phyloP scores from a whole-genome alignment of 2,113 vertebrate genomes.

The Mobula birostris region DNA sequence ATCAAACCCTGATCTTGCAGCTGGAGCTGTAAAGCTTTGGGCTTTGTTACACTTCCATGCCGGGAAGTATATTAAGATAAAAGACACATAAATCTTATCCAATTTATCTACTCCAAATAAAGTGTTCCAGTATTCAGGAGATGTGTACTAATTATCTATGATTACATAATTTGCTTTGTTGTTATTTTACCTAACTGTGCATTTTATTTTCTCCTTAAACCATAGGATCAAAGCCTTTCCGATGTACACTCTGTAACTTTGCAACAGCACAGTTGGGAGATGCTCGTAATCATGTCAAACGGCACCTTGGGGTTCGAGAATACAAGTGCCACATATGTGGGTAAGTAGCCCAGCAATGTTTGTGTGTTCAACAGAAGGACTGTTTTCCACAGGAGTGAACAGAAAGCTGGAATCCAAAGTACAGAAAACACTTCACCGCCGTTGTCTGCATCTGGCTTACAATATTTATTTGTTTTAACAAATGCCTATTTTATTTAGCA shows the following conservation, averaged over 20 bases:
- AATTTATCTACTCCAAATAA: neutral
- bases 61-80: neutral
- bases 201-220: constrained; percentile 46
- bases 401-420: neutral
- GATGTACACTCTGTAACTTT: constrained; percentile 98
- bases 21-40: too few relatives aligned
- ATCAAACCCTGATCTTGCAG: too few relatives aligned
- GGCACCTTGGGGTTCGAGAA: constrained; percentile 97
- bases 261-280: constrained; percentile 96
- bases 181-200: neutral
- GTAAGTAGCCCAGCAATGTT: constrained; percentile 65
- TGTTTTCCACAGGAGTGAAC: neutral
- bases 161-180: neutral
- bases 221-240: constrained; percentile 96
- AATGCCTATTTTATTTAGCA: neutral
- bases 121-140: neutral
- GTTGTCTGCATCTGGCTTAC: neutral
- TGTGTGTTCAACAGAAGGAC: neutral
- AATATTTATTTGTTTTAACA: neutral
- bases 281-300: constrained; percentile 95
- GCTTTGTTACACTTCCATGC: too few relatives aligned
- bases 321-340: constrained; percentile 98
- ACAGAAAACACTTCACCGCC: neutral
- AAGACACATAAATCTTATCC: too few relatives aligned
- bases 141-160: neutral